phyloP scores from a whole-genome alignment of 2,113 vertebrate species.

The Gobiocypris rarus region DNA sequence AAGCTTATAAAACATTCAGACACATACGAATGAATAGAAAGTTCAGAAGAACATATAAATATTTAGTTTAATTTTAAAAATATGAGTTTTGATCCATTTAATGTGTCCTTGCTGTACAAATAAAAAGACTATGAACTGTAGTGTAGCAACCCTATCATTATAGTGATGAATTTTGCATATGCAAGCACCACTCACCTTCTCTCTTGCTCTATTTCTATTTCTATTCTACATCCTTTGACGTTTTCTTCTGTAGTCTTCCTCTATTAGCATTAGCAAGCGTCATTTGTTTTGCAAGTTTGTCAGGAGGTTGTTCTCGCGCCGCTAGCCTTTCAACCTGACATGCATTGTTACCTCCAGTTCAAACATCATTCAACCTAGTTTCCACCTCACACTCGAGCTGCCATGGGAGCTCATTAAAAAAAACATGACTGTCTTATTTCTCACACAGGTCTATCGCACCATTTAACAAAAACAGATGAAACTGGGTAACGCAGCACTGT shows the following conservation, averaged over 20 bases:
- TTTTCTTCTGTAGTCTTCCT: background rate
- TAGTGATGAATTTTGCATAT: background rate
- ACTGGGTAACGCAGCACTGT: background rate
- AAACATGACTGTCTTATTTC: slow-evolving; percentile 26
- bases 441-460: slow-evolving; percentile 5
- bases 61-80: no score
- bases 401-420: slow-evolving; percentile 68
- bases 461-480: background rate
- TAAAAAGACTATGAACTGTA: background rate
- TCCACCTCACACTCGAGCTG: background rate
- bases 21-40: no score
- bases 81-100: no score
- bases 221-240: background rate
- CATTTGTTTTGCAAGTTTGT: background rate
- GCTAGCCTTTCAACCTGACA: slow-evolving; percentile 18
- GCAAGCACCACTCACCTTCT: background rate
- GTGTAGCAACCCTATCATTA: background rate
- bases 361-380: background rate
- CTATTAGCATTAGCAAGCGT: background rate
- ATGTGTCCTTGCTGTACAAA: background rate
- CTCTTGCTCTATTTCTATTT: slow-evolving; percentile 33
- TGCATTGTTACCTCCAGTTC: background rate
- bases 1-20: no score
- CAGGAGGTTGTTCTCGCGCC: background rate
- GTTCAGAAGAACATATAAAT: no score